A percentile compares a stretch with the other conserved stretches of the same genome.
phyloP scores from a whole-genome alignment of 2,888 invertebrate species.

The Orchestes rusci region DNA sequence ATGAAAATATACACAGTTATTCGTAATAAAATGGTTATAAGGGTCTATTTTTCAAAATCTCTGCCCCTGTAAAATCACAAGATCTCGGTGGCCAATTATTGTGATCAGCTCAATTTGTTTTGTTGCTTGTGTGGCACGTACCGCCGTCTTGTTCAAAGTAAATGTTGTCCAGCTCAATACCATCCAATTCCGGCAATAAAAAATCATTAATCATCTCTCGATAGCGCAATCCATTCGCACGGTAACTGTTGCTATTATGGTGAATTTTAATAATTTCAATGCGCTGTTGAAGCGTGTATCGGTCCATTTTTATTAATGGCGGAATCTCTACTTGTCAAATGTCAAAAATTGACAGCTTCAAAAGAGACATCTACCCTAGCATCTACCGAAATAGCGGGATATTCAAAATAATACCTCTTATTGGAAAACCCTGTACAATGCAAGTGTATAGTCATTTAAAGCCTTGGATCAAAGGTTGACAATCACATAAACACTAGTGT shows the following conservation, averaged over 20 bases:
- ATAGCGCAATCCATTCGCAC: not conserved
- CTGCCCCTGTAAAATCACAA: constrained; percentile 14
- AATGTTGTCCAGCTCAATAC: not conserved
- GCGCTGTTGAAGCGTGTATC: not conserved
- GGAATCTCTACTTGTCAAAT: not conserved
- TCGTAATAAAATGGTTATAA: no score
- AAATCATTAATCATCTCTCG: not conserved
- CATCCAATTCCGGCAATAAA: not conserved
- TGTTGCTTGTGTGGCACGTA: constrained; percentile 8
- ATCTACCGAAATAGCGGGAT: not conserved
- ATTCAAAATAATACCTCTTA: not conserved
- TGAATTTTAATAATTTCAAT: not conserved
- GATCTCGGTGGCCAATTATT: no score
- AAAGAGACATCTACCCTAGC: not conserved
- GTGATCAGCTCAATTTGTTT: no score
- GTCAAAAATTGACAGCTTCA: not conserved
- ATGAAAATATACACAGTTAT: no score
- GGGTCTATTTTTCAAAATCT: constrained; percentile 20
- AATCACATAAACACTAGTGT: no score
- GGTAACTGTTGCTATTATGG: not conserved
- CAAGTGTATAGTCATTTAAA: no score
- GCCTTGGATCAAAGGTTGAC: no score
- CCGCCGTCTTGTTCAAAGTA: not conserved
- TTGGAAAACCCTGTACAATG: not conserved
- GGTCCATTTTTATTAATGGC: not conserved